Conservation (phyloP, 2,113 vertebrate species). For the Athene noctua region DNA sequence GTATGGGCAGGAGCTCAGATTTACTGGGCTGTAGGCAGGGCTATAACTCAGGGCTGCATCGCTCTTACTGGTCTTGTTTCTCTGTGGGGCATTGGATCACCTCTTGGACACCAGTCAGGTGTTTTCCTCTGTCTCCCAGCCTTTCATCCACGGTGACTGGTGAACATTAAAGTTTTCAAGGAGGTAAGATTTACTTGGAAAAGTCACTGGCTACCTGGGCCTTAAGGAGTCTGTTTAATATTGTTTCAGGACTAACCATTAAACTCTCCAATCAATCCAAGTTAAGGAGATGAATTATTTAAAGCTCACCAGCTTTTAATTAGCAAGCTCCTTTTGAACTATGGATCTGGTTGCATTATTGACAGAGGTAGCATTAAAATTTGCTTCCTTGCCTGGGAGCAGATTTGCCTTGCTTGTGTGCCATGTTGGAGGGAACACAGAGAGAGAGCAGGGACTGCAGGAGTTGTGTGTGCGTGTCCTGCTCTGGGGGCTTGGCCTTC, state of each 20-base stretch:
- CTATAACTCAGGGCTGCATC: neutral
- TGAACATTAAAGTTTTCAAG: conserved; percentile 31
- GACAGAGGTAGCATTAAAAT: conserved; percentile 82
- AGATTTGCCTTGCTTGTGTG: conserved; percentile 29
- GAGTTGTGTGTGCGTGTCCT: neutral
- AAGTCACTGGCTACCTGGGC: conserved; percentile 61
- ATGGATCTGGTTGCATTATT: conserved; percentile 97
- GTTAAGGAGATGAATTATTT: conserved; percentile 99
- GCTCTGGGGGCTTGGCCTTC: neutral
- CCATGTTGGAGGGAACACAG: neutral
- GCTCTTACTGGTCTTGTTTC: neutral
- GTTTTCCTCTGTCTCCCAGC: neutral
- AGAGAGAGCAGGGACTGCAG: neutral
- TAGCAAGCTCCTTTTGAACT: conserved; percentile 96
- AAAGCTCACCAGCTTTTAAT: conserved; percentile 96
- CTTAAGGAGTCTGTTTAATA: conserved; percentile 94
- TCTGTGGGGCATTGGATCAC: neutral
- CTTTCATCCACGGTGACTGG: neutral
- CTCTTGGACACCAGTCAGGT: neutral
- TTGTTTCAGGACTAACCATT: conserved; percentile 92
- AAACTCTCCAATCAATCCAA: conserved; percentile 99
- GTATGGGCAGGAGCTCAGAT: neutral
- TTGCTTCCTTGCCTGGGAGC: conserved; percentile 62
- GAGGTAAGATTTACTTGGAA: conserved; percentile 41
- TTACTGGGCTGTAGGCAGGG: neutral